Evolutionary conservation across 2,113 vertebrate genomes (phyloP).

Genomic region (Thymallus thymallus): DNA sequence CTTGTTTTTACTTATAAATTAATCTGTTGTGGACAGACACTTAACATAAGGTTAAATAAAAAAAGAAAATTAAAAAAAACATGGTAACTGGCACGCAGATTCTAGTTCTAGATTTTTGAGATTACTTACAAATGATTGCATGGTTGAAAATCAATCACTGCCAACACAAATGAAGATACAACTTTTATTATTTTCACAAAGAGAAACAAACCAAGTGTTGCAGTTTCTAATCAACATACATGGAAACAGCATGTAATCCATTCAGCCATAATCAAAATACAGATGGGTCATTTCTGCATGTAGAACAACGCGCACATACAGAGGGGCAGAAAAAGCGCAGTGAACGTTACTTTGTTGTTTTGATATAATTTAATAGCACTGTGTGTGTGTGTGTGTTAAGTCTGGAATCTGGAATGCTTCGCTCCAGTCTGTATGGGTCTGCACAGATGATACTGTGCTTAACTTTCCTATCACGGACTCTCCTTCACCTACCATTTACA

Average conservation of each 20-base stretch:
- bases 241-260: constrained; percentile 46
- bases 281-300: constrained; percentile 67
- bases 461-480: not conserved
- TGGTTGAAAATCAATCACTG: not conserved
- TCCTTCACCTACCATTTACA: not conserved
- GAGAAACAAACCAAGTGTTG: constrained; percentile 57
- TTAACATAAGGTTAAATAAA: too few species aligned
- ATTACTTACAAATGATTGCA: not conserved
- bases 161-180: constrained; percentile 61
- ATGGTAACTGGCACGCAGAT: too few species aligned
- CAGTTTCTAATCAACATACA: constrained; percentile 59
- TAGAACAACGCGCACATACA: constrained; percentile 43
- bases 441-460: not conserved
- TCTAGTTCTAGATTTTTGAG: too few species aligned
- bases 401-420: too few species aligned
- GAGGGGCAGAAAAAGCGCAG: constrained; percentile 34
- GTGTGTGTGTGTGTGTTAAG: not conserved
- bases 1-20: too few species aligned
- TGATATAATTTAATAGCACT: not conserved
- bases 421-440: not conserved
- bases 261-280: constrained; percentile 62
- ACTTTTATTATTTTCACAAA: constrained; percentile 68
- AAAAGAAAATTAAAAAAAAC: too few species aligned
- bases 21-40: too few species aligned
- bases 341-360: not conserved